These are phyloP conservation scores for Centropristis striata DNA, from an alignment of 2,113 vertebrate species.

Conservation along the genomic window DNA sequence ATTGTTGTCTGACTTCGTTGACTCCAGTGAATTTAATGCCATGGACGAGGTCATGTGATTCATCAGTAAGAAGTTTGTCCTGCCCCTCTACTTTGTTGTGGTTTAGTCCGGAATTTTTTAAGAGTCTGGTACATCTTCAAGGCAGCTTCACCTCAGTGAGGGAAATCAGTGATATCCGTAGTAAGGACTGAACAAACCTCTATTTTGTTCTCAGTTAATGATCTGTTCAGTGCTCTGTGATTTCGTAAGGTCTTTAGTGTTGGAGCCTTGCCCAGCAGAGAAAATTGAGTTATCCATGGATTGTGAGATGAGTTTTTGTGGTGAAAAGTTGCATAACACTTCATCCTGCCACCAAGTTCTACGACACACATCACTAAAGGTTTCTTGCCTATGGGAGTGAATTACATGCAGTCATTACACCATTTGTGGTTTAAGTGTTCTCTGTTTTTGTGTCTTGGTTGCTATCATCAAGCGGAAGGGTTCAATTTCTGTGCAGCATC, in stretches of 20 bases:
- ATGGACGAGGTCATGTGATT: slow-evolving; percentile 16
- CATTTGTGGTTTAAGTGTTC: slow-evolving; percentile 50
- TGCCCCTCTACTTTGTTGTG: background rate
- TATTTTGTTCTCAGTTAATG: slow-evolving; percentile 31
- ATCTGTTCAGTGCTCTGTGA: slow-evolving; percentile 21
- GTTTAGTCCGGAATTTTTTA: slow-evolving; percentile 15
- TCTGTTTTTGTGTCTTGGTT: slow-evolving; percentile 31
- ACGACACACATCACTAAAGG: background rate
- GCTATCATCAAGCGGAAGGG: slow-evolving; percentile 46
- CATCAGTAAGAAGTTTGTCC: background rate
- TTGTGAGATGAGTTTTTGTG: slow-evolving; percentile 12
- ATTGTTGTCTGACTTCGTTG: background rate
- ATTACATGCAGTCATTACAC: slow-evolving; percentile 25
- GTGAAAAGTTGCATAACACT: background rate
- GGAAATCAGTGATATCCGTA: slow-evolving; percentile 42
- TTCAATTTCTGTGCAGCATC: slow-evolving; percentile 50
- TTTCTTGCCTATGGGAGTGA: slow-evolving; percentile 26
- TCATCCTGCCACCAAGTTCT: background rate
- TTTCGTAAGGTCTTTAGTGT: slow-evolving; percentile 20
- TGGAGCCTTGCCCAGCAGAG: background rate
- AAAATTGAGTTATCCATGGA: slow-evolving; percentile 7
- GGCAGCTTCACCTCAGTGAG: slow-evolving; percentile 10
- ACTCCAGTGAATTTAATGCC: background rate
- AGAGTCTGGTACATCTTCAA: slow-evolving; percentile 12
- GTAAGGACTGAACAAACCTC: slow-evolving; percentile 34